Evolutionary conservation across 2,888 invertebrate genomes (phyloP), one percentile per base, ranked within the genome.

Genomic region (Danaus chrysippus): DNA sequence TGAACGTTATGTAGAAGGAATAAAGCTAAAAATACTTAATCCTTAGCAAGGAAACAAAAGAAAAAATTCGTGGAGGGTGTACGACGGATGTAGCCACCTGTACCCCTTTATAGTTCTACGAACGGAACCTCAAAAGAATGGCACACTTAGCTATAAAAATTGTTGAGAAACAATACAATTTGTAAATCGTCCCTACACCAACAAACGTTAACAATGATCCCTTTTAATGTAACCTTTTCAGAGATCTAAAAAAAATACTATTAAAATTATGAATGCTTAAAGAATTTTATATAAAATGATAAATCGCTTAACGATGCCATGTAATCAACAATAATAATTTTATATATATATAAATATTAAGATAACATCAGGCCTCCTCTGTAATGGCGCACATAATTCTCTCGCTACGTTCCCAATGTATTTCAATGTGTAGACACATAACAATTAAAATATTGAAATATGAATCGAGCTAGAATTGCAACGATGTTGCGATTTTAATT

Each of bases 1-100:
- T 34, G 9, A n/a, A 6, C 42, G 12, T 52, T 60, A 13, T 10
- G 10, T 42, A 1, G 1, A 34, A 6, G 11, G 17, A 12, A 52
- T 59, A 66, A 43, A 49, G 62, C 57, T 56, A 56, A 62, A 59
- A 65, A 43, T 56, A 42, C 52, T 10, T 10, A 13, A 13, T 52
- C 17, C 34, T 43, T 43, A 12, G 11, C 43, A 41, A 46, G 46
- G 17, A 46, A 23, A 41, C 34, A 61, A 49, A 64, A 60, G 58
- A 62, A 62, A 59, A 60, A 62, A 59, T 62, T 54, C 58, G 43
- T 44, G 62, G 52, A 55, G 61, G 62, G 64, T 56, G 62, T 54
- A 56, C 62, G 61, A 66, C 66, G 66, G 58, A 66, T 62, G 64
- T 66, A 61, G 63, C 72, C 71, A 67, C 70, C 70, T 68, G 70